These are phyloP conservation scores for Pica pica DNA, from an alignment of 2,113 vertebrate species.

Conservation along the genomic window DNA sequence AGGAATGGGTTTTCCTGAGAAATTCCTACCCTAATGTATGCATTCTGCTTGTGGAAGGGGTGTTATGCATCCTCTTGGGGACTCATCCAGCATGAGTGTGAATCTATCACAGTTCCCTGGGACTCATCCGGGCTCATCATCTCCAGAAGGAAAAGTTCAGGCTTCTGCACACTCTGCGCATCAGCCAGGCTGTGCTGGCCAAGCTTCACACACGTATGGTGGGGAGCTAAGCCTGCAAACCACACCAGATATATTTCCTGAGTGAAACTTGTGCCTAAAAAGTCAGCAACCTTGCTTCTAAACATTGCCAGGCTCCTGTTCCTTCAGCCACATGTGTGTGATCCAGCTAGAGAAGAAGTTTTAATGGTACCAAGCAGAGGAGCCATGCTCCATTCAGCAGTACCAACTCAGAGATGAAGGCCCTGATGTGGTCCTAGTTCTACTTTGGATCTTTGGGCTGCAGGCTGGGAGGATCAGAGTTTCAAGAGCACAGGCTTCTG, in stretches of 20 bases:
- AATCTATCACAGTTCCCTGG: neutral
- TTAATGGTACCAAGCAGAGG: neutral
- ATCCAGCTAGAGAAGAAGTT: neutral
- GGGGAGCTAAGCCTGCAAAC: neutral
- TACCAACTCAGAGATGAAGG: neutral
- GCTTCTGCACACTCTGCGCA: fast-evolving
- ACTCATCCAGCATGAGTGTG: neutral
- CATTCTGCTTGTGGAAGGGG: neutral
- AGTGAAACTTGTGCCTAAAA: neutral
- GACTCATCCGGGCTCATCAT: neutral
- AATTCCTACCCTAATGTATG: slow-evolving; percentile 1
- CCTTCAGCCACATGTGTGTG: fast-evolving
- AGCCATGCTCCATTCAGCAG: neutral
- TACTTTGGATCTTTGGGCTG: neutral
- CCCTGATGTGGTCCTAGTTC: neutral
- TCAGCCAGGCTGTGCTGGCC: neutral
- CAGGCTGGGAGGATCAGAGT: neutral
- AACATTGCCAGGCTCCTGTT: neutral
- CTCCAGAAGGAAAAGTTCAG: neutral
- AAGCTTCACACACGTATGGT: neutral
- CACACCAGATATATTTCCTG: neutral
- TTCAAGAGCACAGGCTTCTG: neutral
- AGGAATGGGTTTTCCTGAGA: neutral
- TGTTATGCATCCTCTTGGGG: neutral
- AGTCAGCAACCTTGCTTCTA: neutral